These are phyloP conservation scores for Manduca sexta DNA, from an alignment of 1,140 invertebrate genomes.

Conservation along the genomic window DNA sequence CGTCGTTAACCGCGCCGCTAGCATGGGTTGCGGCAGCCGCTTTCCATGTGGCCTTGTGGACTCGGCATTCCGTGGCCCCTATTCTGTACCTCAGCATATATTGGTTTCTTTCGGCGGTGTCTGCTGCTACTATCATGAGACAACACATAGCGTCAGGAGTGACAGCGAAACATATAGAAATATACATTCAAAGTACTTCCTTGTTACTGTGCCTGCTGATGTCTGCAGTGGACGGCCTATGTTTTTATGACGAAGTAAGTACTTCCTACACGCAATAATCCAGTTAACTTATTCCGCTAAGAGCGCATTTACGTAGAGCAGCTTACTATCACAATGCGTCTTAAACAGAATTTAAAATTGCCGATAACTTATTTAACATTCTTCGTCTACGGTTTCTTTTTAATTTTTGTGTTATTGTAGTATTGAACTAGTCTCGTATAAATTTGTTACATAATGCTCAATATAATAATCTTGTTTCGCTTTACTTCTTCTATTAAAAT, in stretches of 20 bases:
- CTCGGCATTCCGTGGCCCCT: slow-evolving; percentile 37
- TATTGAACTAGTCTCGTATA: no score
- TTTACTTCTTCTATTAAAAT: no score
- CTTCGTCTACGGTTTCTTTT: no score
- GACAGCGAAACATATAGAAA: slow-evolving; percentile 26
- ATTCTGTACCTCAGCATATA: slow-evolving; percentile 56
- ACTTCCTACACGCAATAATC: not conserved
- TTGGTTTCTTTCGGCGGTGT: slow-evolving; percentile 40
- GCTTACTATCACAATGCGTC: no score
- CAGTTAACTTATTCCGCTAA: no score
- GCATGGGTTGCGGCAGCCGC: slow-evolving; percentile 51
- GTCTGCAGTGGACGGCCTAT: slow-evolving; percentile 46
- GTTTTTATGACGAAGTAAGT: slow-evolving; percentile 63
- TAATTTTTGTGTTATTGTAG: no score
- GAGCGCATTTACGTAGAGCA: no score
- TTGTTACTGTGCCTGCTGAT: slow-evolving; percentile 36
- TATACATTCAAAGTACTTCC: slow-evolving; percentile 41
- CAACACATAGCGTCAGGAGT: slow-evolving; percentile 22
- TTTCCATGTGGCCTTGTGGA: slow-evolving; percentile 53
- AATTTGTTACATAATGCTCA: no score
- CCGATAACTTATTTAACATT: no score
- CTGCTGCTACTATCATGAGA: slow-evolving; percentile 38
- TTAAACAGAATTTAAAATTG: no score
- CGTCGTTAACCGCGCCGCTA: slow-evolving; percentile 38
- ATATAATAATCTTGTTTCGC: no score